Evolutionary conservation across 2,888 invertebrate genomes (phyloP), one percentile per base, ranked within the genome.

Genomic region (Isoperla grammatica): DNA sequence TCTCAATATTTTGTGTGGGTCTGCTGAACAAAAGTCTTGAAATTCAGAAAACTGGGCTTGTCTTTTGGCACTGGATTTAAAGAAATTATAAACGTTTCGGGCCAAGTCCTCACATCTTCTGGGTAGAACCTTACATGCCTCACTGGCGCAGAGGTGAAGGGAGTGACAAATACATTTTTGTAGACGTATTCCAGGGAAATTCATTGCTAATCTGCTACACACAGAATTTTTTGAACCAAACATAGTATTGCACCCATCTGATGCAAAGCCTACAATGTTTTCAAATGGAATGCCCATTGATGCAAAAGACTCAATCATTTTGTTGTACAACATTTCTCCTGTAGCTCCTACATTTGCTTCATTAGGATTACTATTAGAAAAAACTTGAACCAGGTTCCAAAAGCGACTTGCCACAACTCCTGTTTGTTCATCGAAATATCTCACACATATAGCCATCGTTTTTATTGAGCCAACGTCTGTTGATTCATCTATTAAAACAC

Each of bases 211-310:
- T 49, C 68, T 66, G 17, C 63, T 63, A 11, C 68, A 68, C 1
- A 72, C 70, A 1, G 70, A 72, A 56, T 71, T 68, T 15, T 68
- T 60, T 57, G 63, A 29, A 0, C 71, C 71, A 22, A 71, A 67
- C 71, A 72, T 72, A 8, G 65, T 66, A 57, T 71, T 72, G 15
- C 70, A 71, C 0, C 71, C 71, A 57, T 71, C 70, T 5, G 70
- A 68, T 1, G 63, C 70, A 65, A 73, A 72, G 5, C 72, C 72
- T n/a, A 73, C 65, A 19, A 73, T 63, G 43, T 72, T 71, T 57
- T 65, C 53, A 42, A 68, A 42, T 19, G 69, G 69, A 22, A 71
- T 69, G 19, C 64, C 56, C n/a, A 53, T 22, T 56, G 35, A 22
- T 13, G 17, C 29, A 35, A 57, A 57, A 15, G 49, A 17, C 15